Base-by-base conservation (phyloP, 2,113 vertebrate genomes). In the Variabilichromis moorii region DNA sequence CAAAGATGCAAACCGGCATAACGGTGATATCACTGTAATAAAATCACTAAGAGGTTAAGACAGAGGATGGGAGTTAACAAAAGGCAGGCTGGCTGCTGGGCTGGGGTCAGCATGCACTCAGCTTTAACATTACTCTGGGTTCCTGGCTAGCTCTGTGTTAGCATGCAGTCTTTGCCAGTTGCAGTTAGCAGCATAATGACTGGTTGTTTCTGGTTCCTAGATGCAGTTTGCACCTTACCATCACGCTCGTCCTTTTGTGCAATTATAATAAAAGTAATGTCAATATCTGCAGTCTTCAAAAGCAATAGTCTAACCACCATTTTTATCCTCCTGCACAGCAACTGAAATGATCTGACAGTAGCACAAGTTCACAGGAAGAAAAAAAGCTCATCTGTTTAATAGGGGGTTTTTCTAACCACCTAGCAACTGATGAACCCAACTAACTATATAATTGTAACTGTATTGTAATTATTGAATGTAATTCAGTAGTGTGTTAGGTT, bases 1-100 rank as follows among this genome's bases (percentile, higher is more conserved):
- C 10, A 54, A 54, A 54, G n/a, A 12, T 21, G n/a, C 10, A 21
- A 54, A 54, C 1, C 10, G 0, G n/a, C 9, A 0, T 21, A 21
- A 54, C 9, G 0, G n/a, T 54, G 1, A 54, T 11, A 54, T 54
- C 0, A 54, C 51, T 54, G n/a, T 54, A 2, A 54, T 21, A 21
- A 53, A 53, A 11, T 11, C 51, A 21, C 51, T 0, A 54, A 54
- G n/a, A 54, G 5, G n/a, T 21, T 54, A 21, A 63, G 4, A 35
- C 59, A 63, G 59, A 35, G 59, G 17, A 63, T 63, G 31, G 31
- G 28, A 63, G 31, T n/a, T 63, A 35, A 35, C 17, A n/a, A 1
- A 63, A 63, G 9, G 17, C 17, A 7, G 59, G 59, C 59, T 63
- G 59, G 31, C 59, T 63, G 59, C 59, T 63, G 59, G 31, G 59